phyloP scores from a whole-genome alignment of 92 coral and sea anemone genomes.

The Blastomussa wellsi region DNA sequence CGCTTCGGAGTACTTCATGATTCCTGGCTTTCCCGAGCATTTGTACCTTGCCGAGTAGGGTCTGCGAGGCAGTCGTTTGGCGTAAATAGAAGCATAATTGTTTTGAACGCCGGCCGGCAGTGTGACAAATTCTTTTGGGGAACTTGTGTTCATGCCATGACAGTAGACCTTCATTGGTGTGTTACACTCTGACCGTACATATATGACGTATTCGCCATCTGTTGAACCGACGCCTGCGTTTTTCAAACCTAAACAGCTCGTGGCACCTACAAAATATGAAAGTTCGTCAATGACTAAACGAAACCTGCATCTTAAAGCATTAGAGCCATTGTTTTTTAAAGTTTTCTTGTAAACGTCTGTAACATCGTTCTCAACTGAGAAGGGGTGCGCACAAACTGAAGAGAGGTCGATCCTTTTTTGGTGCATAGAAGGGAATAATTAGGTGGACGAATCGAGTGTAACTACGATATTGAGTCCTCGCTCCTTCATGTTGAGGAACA shows the following conservation, averaged over 20 bases:
- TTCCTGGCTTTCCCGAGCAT: conserved; percentile 76
- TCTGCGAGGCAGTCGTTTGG: conserved; percentile 63
- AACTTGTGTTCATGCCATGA: conserved; percentile 85
- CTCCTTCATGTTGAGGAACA: too few relatives aligned
- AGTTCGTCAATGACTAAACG: background rate
- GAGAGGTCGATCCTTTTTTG: too few relatives aligned
- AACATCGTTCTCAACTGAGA: too few relatives aligned
- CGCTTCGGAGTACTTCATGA: conserved; percentile 55
- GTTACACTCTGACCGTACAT: conserved; percentile 79
- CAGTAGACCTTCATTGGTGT: conserved; percentile 90
- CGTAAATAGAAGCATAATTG: conserved; percentile 90
- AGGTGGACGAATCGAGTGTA: too few relatives aligned
- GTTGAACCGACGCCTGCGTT: conserved; percentile 74
- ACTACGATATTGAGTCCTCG: too few relatives aligned
- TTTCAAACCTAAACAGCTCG: conserved; percentile 81
- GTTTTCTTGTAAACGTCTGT: too few relatives aligned
- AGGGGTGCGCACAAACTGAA: too few relatives aligned
- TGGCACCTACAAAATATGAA: conserved; percentile 63
- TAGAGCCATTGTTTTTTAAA: too few relatives aligned
- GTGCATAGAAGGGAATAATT: too few relatives aligned
- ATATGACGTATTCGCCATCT: conserved; percentile 87
- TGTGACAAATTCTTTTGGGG: conserved; percentile 83
- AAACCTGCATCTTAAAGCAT: background rate
- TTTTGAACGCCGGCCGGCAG: conserved; percentile 81
- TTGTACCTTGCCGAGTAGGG: conserved; percentile 79